Percentiles rank a stretch among this genome's conserved stretches.
Conservation (phyloP, 2,888 invertebrate species). For the Drosophila lutescens region DNA sequence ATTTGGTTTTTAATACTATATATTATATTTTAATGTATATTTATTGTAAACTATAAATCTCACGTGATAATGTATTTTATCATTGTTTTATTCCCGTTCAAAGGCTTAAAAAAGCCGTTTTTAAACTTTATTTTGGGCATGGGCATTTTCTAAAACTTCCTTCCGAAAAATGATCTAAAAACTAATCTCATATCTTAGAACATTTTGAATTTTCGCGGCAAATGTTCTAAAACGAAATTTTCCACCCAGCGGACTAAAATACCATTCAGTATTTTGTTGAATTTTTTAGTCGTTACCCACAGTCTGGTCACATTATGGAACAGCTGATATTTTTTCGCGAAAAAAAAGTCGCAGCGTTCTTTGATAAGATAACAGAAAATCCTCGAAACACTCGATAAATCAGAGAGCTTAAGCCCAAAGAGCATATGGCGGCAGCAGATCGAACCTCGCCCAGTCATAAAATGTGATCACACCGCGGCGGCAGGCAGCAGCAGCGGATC, state of each 20-base stretch:
- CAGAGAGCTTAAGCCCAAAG: not conserved
- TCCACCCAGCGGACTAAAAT: not conserved
- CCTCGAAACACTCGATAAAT: conserved; percentile 12
- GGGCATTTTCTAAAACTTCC: too few relatives aligned
- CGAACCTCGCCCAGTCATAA: conserved; percentile 30
- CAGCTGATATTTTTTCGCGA: conserved; percentile 3
- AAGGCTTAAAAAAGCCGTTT: too few relatives aligned
- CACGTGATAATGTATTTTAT: too few relatives aligned
- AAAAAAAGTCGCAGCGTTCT: conserved; percentile 1
- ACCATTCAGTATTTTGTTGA: not conserved
- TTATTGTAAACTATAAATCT: too few relatives aligned
- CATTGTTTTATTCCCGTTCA: too few relatives aligned
- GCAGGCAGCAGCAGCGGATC: conserved; percentile 6
- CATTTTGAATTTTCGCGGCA: conserved; percentile 9
- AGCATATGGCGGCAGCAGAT: conserved; percentile 9
- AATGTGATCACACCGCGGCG: conserved; percentile 19
- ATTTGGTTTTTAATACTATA: too few relatives aligned
- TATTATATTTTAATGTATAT: too few relatives aligned
- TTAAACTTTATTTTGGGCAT: too few relatives aligned
- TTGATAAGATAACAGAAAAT: conserved; percentile 35
- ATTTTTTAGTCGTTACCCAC: not conserved
- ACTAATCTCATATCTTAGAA: not conserved
- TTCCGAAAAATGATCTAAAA: too few relatives aligned
- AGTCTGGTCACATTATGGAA: not conserved
- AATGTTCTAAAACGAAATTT: conserved; percentile 1